Evolutionary conservation across 2,888 invertebrate genomes (phyloP), one percentile per base, ranked within the genome.

Genomic region (Eupithecia tripunctaria): DNA sequence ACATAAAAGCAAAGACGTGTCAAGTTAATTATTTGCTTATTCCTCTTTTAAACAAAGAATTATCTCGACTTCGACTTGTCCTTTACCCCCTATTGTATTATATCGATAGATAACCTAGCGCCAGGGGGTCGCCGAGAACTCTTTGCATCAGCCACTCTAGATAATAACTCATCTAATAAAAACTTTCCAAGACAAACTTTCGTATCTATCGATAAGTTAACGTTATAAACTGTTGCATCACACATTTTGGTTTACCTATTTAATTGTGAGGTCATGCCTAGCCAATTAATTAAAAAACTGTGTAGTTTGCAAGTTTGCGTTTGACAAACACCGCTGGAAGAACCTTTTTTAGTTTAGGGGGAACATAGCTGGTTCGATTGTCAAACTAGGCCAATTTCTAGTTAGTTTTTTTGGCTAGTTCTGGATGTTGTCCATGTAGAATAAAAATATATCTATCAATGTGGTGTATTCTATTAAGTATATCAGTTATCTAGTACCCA

Each of bases 81-180:
- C 78, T 80, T 82, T 83, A 82, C 81, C 79, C 82, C 78, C 80
- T 76, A 85, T 85, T 86, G 84, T 86, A 78, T 62, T 62, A 51
- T 73, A 72, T 56, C 38, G 43, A 14, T 56, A 67, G 92, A 92
- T 92, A 92, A 92, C 92, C 91, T 84, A 78, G 70, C 76, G 82
- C 85, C 85, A 86, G 88, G 78, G 88, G 89, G 89, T 91, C 90
- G 89, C 76, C 90, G 89, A 76, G 80, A 74, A 38, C 79, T 80
- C 80, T 84, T 91, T 90, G 86, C 90, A 88, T 91, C 91, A 91
- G 83, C 85, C 84, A 79, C 80, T 83, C 81, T 76, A 82, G 83
- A 84, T 83, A 79, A 70, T 51, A 4, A 76, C 80, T 69, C 71
- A 36, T 63, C 27, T 43, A 69, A 10, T 25, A 38, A 67, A 73